Base-by-base conservation (phyloP, 1,140 invertebrate genomes). In the Rhopalosiphum padi region DNA sequence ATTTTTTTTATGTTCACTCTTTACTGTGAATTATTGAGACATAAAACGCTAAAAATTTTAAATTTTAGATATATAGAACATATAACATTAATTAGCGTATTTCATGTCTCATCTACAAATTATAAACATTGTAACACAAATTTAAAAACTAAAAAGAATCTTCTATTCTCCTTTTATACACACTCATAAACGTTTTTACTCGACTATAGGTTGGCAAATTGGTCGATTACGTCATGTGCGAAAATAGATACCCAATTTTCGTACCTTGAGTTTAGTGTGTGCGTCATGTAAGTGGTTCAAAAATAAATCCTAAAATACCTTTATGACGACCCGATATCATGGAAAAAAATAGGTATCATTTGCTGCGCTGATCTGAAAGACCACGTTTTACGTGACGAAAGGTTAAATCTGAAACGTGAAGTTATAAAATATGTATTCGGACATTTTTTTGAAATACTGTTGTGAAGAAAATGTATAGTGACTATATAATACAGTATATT, bases 161-260 rank as follows among this genome's bases (percentile, higher is more conserved):
- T 25, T 86, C 37, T 43, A 41, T 86, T 86, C 37, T 41, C 21
- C 37, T 83, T 22, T 9, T 23, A 3, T 15, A 68, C 60, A 15
- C 60, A n/a, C 11, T 1, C 15, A 77, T 77, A 68, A 15, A 43
- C 9, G 41, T 7, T 89, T 51, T 37, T 35, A 25, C 87, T 8
- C 87, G 18, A 53, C 21, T 53, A 37, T 51, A 53, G 22, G 37
- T 89, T 53, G 48, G 46, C 86, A 22, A 53, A 53, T 89, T 88
- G 46, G 87, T 53, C 87, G 87, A 53, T 89, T 89, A 53, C 87
- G 87, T 53, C 87, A 89, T 53, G 22, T 25, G 48, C 87, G 9
- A 89, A 89, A 89, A 89, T 89, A 89, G 87, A 89, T 53, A 35
- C n/a, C 9, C 85, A 41, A 86, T 86, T 86, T 86, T 46, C 9